A percentile compares a stretch with the other conserved stretches of the same genome.
Evolutionary conservation across 2,113 vertebrate genomes (phyloP).

Genomic region (Dolichotis patagonum): DNA sequence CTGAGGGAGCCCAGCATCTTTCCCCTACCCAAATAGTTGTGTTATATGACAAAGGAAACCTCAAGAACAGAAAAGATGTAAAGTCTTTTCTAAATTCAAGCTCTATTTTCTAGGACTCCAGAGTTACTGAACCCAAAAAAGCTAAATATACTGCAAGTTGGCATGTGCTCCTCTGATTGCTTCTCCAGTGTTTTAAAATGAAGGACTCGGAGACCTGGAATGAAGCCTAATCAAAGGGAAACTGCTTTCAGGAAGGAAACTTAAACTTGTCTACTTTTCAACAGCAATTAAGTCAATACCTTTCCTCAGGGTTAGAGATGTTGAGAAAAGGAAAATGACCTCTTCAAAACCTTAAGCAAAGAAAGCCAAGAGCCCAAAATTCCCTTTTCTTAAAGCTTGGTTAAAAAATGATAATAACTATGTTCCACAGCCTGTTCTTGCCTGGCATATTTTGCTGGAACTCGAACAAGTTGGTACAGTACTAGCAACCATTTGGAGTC

Average conservation of each 20-base stretch:
- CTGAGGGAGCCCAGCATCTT: background rate
- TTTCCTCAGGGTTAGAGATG: background rate
- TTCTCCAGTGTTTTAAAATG: conserved; percentile 8
- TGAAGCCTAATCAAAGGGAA: background rate
- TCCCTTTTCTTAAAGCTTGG: background rate
- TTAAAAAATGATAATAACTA: conserved; percentile 3
- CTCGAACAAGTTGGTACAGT: background rate
- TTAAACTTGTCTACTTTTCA: conserved; percentile 31
- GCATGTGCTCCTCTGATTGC: background rate
- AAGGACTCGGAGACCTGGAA: conserved; percentile 14
- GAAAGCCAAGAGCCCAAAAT: background rate
- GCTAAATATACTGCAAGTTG: background rate
- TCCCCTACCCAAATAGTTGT: background rate
- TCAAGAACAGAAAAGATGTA: rapidly evolving
- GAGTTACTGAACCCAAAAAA: background rate
- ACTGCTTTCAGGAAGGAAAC: conserved; percentile 11
- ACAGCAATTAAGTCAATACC: background rate
- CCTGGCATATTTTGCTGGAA: background rate
- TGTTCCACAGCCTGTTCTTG: background rate
- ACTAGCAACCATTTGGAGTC: background rate
- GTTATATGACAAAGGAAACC: background rate
- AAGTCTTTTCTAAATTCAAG: background rate
- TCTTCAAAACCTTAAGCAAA: conserved; percentile 49
- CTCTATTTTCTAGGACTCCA: background rate
- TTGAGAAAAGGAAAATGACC: background rate